phyloP scores from a whole-genome alignment of 2,888 invertebrate species.

The Brenthis daphne region DNA sequence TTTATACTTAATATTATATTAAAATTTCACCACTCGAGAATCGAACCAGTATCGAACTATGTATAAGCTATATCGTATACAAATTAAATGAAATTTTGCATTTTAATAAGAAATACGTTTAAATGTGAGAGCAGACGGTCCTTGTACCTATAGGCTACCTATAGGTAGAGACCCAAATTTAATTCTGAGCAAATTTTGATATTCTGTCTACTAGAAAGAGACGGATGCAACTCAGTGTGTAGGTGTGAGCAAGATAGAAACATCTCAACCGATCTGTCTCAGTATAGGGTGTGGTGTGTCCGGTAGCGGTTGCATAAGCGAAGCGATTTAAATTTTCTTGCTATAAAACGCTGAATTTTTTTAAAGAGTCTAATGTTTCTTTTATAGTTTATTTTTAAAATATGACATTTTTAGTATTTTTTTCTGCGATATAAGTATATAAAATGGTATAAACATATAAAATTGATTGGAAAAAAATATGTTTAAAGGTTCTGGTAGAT shows the following conservation, averaged over 20 bases:
- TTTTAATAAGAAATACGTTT: background rate
- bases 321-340: slow-evolving; percentile 11
- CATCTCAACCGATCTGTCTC: slow-evolving; percentile 46
- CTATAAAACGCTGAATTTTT: too few species aligned
- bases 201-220: slow-evolving; percentile 42
- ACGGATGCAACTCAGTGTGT: slow-evolving; percentile 24
- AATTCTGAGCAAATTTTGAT: slow-evolving; percentile 48
- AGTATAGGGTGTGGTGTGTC: slow-evolving; percentile 36
- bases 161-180: slow-evolving; percentile 40
- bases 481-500: too few species aligned
- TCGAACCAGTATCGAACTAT: too few species aligned
- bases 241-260: slow-evolving; percentile 36
- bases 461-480: too few species aligned
- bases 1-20: too few species aligned
- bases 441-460: too few species aligned
- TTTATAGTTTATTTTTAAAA: too few species aligned
- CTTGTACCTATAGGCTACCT: slow-evolving; percentile 9
- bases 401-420: too few species aligned
- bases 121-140: slow-evolving; percentile 19
- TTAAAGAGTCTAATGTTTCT: too few species aligned
- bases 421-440: too few species aligned
- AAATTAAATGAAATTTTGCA: background rate
- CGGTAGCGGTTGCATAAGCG: slow-evolving; percentile 34
- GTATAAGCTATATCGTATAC: too few species aligned
- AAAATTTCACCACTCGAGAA: too few species aligned